These are phyloP conservation scores for Pollenia angustigena DNA, from an alignment of 2,888 invertebrate genomes.

Conservation along the genomic window DNA sequence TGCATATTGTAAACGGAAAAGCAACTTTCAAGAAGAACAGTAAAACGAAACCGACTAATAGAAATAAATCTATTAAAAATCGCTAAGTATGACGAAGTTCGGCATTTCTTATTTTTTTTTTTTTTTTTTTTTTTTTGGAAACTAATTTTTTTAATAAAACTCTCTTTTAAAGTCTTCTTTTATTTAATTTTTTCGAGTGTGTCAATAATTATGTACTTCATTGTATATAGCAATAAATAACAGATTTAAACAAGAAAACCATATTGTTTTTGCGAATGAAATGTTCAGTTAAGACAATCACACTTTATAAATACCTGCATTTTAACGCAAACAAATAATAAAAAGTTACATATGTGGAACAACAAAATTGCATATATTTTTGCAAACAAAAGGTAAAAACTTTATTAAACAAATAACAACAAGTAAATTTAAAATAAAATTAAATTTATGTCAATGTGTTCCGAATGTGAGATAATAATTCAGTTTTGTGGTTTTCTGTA, in stretches of 20 bases:
- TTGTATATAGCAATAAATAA: constrained; percentile 5
- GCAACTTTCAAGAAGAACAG: no score
- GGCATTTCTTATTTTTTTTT: no score
- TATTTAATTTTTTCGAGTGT: not conserved
- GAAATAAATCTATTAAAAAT: no score
- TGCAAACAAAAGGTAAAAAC: constrained; percentile 37
- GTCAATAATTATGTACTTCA: not conserved
- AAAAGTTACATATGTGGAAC: constrained; percentile 15
- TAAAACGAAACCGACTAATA: no score
- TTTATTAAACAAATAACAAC: constrained; percentile 43
- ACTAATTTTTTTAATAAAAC: no score
- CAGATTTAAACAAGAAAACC: not conserved
- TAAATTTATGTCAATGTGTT: constrained; percentile 44
- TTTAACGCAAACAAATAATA: not conserved
- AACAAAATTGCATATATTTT: constrained; percentile 18
- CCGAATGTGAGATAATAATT: constrained; percentile 21
- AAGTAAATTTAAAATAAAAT: constrained; percentile 22
- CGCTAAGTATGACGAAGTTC: no score
- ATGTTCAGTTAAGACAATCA: not conserved
- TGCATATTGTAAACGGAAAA: no score
- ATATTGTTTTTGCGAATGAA: not conserved
- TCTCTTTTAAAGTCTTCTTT: no score
- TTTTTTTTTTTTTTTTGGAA: no score
- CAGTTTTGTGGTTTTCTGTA: constrained; percentile 40
- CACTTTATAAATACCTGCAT: not conserved